Conservation (phyloP, 2,797 vertebrate genomes). For the Pseudotriccus pelzelni region DNA sequence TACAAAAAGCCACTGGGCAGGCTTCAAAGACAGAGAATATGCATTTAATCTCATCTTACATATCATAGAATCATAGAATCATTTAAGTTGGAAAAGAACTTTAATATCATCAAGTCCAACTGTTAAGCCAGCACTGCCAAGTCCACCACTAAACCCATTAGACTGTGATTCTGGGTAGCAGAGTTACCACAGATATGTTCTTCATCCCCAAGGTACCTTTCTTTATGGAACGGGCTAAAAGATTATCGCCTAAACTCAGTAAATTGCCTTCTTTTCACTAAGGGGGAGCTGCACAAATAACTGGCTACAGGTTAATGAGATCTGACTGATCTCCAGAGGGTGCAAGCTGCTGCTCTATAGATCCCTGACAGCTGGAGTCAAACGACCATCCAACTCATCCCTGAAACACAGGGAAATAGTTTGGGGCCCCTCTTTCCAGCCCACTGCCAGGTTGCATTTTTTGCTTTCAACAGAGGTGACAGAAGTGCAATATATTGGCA, state of each 20-base stretch:
- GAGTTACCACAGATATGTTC: background rate
- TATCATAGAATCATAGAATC: background rate
- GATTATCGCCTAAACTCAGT: background rate
- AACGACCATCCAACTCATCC: constrained; percentile 10
- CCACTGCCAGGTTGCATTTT: background rate
- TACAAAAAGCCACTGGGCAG: background rate
- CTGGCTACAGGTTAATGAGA: constrained; percentile 51
- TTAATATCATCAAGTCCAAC: background rate
- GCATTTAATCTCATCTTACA: background rate
- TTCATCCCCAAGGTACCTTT: background rate
- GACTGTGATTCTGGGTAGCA: background rate
- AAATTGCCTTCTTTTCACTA: constrained; percentile 6
- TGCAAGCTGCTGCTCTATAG: constrained; percentile 36
- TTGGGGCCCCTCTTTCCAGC: background rate
- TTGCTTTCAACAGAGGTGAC: background rate
- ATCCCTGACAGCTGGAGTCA: constrained; percentile 17
- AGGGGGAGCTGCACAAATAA: background rate
- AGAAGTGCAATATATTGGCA: background rate
- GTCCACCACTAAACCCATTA: background rate
- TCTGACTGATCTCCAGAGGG: constrained; percentile 45
- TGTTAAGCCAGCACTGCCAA: background rate
- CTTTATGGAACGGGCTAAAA: background rate
- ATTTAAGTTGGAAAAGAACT: background rate
- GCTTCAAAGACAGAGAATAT: background rate
- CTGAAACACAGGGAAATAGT: background rate